Evolutionary conservation across 2,888 invertebrate genomes (phyloP), one percentile per base, ranked within the genome.

Genomic region (Chrysina gloriosa): DNA sequence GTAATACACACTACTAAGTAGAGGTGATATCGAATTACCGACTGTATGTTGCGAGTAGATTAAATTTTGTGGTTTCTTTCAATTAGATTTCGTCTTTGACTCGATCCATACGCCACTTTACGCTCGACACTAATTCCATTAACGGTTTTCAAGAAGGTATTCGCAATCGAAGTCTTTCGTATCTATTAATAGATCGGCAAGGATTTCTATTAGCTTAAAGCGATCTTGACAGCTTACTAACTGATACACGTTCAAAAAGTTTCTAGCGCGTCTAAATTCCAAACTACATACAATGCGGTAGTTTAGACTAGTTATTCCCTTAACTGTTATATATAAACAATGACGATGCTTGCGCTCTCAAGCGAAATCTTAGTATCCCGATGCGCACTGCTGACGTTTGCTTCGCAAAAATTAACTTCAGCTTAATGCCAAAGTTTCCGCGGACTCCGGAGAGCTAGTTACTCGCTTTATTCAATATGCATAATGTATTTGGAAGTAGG

Each of bases 31-130:
- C 39, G 27, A 58, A 58, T 58, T 39, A 58, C 58, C 39, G 14
- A 39, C 39, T 39, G 25, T 39, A 50, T 39, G 36, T 6, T 34
- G 16, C 36, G 56, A 56, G 39, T 39, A 58, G 39, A 58, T 58
- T 58, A 58, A 39, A 58, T 58, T 58, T 58, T 58, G 58, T 39
- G 39, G 58, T 58, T 58, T 58, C 56, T 58, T 58, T 58, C 39
- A 58, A 39, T 58, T 58, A 23, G 58, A 54, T 36, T 34, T 54
- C 34, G 34, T 25, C 58, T 39, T 58, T 39, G 58, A 39, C 25
- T 58, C 25, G n/a, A 39, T 58, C 39, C 25, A 7, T 23, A 11
- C 21, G 50, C 50, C 29, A 50, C 50, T 50, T 50, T 7, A 27
- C 50, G 29, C 5, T 50, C 50, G 14, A 14, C 50, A 27, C 29